These are phyloP conservation scores for Xerus rutilus DNA, from an alignment of 2,797 vertebrate genomes.

Conservation along the genomic window DNA sequence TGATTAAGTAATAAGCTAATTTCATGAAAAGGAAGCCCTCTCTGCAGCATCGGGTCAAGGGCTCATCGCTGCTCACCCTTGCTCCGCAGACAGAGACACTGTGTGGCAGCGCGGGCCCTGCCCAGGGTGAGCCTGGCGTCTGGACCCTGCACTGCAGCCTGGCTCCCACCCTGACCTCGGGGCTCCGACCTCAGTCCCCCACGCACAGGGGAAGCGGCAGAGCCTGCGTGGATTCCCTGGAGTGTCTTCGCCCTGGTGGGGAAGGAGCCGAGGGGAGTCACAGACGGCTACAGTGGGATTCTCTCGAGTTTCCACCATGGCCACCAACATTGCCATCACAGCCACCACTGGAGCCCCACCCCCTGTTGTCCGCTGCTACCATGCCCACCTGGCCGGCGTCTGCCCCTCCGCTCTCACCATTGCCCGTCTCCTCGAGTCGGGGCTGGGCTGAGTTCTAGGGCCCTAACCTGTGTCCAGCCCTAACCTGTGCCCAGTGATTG, in stretches of 20 bases:
- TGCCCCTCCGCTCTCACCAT: background rate
- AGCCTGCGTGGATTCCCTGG: rapidly evolving
- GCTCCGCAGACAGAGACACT: background rate
- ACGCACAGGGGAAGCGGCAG: background rate
- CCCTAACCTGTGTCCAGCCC: background rate
- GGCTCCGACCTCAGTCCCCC: background rate
- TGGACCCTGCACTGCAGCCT: background rate
- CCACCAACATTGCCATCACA: no score
- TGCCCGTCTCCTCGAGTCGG: background rate
- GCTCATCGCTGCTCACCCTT: background rate
- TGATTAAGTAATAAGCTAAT: slow-evolving; percentile 61
- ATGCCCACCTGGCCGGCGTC: no score
- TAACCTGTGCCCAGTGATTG: no score
- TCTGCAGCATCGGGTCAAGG: rapidly evolving
- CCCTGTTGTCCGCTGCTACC: no score
- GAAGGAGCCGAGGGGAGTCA: background rate
- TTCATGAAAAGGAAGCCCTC: background rate
- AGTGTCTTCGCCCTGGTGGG: no score
- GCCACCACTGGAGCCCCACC: no score
- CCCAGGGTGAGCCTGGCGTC: background rate
- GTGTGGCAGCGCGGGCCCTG: rapidly evolving
- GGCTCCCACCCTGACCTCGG: background rate
- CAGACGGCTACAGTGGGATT: no score
- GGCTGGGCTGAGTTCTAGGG: background rate
- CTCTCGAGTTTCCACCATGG: background rate